Conservation (phyloP, 2,113 vertebrate species). For the Nothoprocta pentlandii region DNA sequence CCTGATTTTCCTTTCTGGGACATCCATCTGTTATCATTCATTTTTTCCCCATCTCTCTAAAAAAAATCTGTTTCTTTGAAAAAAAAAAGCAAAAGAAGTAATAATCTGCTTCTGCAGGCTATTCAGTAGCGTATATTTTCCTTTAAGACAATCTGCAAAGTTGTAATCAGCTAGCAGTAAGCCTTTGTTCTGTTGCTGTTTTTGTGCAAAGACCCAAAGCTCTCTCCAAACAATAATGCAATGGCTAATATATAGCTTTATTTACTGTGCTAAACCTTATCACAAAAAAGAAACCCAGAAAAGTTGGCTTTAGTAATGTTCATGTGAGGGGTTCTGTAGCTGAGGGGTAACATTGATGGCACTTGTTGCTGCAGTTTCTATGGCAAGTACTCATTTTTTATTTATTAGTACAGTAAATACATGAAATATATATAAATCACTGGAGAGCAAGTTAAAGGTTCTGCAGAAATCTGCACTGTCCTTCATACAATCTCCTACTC, state of each 20-base stretch:
- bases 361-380: constrained; percentile 64
- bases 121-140: background rate
- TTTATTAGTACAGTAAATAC: constrained; percentile 61
- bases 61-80: background rate
- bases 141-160: background rate
- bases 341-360: background rate
- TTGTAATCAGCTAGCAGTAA: background rate
- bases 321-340: background rate
- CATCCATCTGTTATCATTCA: constrained; percentile 6
- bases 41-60: background rate
- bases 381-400: constrained; percentile 53
- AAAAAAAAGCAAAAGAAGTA: constrained; percentile 4
- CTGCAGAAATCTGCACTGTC: constrained; percentile 5
- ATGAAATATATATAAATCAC: constrained; percentile 63
- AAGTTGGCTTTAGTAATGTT: background rate
- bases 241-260: background rate
- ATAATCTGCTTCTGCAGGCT: background rate
- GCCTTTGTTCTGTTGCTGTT: background rate
- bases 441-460: constrained; percentile 54
- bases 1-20: constrained; percentile 29
- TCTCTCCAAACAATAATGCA: background rate
- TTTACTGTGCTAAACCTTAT: background rate
- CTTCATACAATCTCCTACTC: constrained; percentile 13
- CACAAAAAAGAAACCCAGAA: background rate
- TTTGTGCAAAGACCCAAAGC: background rate